Base-by-base conservation (phyloP, 2,888 invertebrate genomes). In the Petrophora chlorosata region DNA sequence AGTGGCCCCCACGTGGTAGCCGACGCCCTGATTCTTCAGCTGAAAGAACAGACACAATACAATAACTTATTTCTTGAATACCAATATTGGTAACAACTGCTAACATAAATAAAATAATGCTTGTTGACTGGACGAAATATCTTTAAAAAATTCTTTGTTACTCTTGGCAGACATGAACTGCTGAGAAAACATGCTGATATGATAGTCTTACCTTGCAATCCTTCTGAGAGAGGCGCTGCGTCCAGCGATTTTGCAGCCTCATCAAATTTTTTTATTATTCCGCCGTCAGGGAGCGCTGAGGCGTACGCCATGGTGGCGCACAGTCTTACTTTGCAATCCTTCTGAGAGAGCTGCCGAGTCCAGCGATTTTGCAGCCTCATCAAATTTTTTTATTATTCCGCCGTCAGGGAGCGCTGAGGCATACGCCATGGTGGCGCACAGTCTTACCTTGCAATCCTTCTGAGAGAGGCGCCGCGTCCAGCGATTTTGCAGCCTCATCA, bases 351-450 rank as follows among this genome's bases (percentile, higher is more conserved):
- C 15, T 3, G 12, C 25, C 8, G 17, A 15, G 3, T 2, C 14
- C 1, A 8, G 7, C 2, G 15, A 14, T 1, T 15, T 15, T 23
- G 2, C 28, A 4, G 7, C 28, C 1, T 4, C 8, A 2, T 9
- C 10, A 2, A 25, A 0, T 4, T 3, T 3, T n/a, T n/a, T n/a
- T n/a, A n/a, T n/a, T n/a, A n/a, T n/a, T 25, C 2, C 25, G 10
- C 25, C 10, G 10, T 10, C 25, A 5, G 25, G 25, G 10, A 25
- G 7, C 3, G 10, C 25, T 10, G 25, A 25, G 10, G 25, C 59
- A 26, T 53, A 47, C n/a, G 55, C 65, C 9, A 57, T 34, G n/a
- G 57, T 47, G 17, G 63, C 58, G 39, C 63, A n/a, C n/a, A n/a
- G n/a, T n/a, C n/a, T n/a, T 40, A 46, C 46, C 46, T 40, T 46